Conservation (phyloP, 2,797 vertebrate genomes). For the Clarias platycephalus region DNA sequence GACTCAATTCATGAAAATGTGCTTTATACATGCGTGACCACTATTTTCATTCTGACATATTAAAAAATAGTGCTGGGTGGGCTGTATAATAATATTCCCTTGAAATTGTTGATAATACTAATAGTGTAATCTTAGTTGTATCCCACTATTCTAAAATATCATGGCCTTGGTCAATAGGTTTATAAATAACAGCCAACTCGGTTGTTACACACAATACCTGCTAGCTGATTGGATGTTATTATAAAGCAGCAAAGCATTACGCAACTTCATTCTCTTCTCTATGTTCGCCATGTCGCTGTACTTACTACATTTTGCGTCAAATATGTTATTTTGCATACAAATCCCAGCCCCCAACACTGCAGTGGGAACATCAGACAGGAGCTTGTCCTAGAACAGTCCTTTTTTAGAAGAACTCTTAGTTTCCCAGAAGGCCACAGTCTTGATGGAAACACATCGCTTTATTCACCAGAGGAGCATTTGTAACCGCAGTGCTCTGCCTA, state of each 20-base stretch:
- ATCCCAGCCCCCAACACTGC: background rate
- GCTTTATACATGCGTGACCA: background rate
- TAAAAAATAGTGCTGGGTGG: background rate
- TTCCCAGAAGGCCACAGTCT: background rate
- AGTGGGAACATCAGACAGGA: background rate
- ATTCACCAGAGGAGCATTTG: conserved; percentile 71
- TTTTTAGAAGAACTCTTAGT: background rate
- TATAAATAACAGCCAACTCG: background rate
- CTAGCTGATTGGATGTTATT: background rate
- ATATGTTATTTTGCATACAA: background rate
- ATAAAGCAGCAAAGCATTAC: background rate
- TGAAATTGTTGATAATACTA: background rate
- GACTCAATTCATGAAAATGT: no score
- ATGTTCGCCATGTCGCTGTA: no score
- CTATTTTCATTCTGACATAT: background rate
- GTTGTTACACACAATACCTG: background rate
- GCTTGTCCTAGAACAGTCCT: background rate
- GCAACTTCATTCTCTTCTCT: background rate
- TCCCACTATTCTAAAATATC: background rate
- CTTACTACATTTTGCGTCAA: no score
- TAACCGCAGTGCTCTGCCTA: conserved; percentile 60
- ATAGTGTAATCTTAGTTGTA: background rate
- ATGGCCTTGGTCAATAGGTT: background rate
- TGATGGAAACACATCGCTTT: background rate
- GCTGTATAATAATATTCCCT: background rate